Evolutionary conservation across 2,888 invertebrate genomes (phyloP), one percentile per base, ranked within the genome.

Genomic region (Himalopsyche anomala): DNA sequence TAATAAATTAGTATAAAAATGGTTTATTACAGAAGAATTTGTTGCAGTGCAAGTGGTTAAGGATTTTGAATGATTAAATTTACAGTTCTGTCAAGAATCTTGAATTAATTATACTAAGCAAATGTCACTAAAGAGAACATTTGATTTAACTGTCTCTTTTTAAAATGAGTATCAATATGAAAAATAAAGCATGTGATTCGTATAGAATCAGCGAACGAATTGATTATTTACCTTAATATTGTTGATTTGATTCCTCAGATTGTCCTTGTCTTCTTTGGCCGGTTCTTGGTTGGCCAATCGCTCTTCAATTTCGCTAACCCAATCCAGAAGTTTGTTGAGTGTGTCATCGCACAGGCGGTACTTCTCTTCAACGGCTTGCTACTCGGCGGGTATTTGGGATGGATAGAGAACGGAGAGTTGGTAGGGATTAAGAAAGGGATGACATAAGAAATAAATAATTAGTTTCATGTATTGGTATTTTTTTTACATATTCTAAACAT

Each of bases 331-430:
- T 91, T 97, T 97, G 88, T 95, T 95, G 87, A 98, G 94, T 74
- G 96, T 96, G 91, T 98, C 97, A 91, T 97, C 97, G 92, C 98
- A 98, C 90, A 97, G 94, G 91, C 96, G 96, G 94, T 98, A 98
- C 92, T 98, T 98, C 92, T 98, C 98, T 93, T 98, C 97, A 90
- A 98, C 97, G 90, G 98, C 98, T 97, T 98, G 97, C 98, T 98
- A 94, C 62, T 62, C 89, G 79, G 55, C 79, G 40, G 85, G 80
- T 92, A 95, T 93, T 62, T 62, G 19, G 62, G 62, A 62, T 19
- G 62, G n/a, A 62, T 90, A 90, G 89, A 89, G 91, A 90, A 90
- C 91, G 91, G 92, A 19, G 62, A 62, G 15, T 90, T 90, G 88
- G 87, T 91, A 91, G 91, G 91, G 91, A 91, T 51, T 15, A 51